Percentiles rank a stretch among this genome's conserved stretches.
Conservation (phyloP, 2,797 vertebrate genomes). For the Galagoides demidoff region DNA sequence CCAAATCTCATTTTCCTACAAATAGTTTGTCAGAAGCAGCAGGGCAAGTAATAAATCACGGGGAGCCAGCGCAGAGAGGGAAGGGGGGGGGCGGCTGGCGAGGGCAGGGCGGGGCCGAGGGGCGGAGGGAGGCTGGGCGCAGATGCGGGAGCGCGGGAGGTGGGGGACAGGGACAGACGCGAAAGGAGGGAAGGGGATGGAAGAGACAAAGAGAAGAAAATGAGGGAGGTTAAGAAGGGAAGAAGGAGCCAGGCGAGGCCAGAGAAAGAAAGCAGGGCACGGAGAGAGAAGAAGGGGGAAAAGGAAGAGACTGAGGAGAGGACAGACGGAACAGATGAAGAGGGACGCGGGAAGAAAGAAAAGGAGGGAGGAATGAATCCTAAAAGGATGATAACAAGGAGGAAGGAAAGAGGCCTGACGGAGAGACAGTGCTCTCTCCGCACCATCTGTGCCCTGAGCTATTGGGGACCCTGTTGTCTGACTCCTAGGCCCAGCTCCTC, state of each 20-base stretch:
- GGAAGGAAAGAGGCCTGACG: background rate
- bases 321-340: background rate
- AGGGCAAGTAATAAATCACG: constrained; percentile 97
- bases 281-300: background rate
- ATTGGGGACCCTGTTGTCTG: background rate
- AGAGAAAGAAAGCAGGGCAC: too few relatives aligned
- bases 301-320: background rate
- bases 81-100: constrained; percentile 14
- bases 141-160: background rate
- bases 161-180: background rate
- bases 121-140: constrained; percentile 43
- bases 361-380: background rate
- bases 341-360: background rate
- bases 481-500: background rate
- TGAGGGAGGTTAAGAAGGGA: background rate
- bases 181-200: background rate
- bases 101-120: constrained; percentile 44
- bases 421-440: constrained; percentile 56
- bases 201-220: constrained; percentile 45
- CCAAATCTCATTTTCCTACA: constrained; percentile 98
- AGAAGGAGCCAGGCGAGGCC: background rate
- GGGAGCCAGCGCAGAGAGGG: constrained; percentile 72
- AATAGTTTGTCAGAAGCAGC: constrained; percentile 98
- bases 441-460: background rate
- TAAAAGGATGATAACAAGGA: too few relatives aligned